Conservation (phyloP, 1,140 invertebrate species). For the Coenobita brevimanus region DNA sequence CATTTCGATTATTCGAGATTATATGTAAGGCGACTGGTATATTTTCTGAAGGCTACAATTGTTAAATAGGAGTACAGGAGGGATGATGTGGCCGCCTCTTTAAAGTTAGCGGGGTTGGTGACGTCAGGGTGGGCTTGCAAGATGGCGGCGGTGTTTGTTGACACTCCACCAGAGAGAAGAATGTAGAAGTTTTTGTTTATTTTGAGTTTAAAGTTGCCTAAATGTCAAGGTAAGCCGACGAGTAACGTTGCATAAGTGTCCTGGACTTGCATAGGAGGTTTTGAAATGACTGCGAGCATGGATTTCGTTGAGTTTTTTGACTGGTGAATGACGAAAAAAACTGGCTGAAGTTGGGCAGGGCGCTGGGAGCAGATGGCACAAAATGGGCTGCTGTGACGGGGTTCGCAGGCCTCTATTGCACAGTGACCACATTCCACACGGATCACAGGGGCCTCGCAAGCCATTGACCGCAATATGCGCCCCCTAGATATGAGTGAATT, state of each 20-base stretch:
- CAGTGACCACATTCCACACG: too few relatives aligned
- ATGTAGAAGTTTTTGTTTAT: constrained; percentile 68
- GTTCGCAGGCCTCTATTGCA: too few relatives aligned
- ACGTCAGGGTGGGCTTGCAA: constrained; percentile 33
- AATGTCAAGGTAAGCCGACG: constrained; percentile 62
- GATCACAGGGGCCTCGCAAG: too few relatives aligned
- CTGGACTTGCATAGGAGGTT: constrained; percentile 9
- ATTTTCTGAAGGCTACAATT: too few relatives aligned
- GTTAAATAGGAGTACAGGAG: too few relatives aligned
- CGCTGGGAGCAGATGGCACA: constrained; percentile 58
- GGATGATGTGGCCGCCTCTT: too few relatives aligned
- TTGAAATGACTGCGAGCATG: neutral
- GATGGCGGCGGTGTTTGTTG: constrained; percentile 65
- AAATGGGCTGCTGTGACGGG: constrained; percentile 48
- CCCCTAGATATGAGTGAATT: too few relatives aligned
- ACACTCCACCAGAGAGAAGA: constrained; percentile 65
- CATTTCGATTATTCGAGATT: too few relatives aligned
- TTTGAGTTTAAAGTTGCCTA: constrained; percentile 62
- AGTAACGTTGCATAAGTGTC: constrained; percentile 43
- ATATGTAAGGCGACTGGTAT: too few relatives aligned
- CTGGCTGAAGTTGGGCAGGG: constrained; percentile 44
- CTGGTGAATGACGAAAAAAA: constrained; percentile 57
- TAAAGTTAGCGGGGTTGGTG: neutral
- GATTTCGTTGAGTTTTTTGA: constrained; percentile 37
- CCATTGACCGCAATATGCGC: too few relatives aligned